These are phyloP conservation scores for Scaptodrosophila lebanonensis DNA, from an alignment of 1,140 invertebrate species.

Conservation along the genomic window DNA sequence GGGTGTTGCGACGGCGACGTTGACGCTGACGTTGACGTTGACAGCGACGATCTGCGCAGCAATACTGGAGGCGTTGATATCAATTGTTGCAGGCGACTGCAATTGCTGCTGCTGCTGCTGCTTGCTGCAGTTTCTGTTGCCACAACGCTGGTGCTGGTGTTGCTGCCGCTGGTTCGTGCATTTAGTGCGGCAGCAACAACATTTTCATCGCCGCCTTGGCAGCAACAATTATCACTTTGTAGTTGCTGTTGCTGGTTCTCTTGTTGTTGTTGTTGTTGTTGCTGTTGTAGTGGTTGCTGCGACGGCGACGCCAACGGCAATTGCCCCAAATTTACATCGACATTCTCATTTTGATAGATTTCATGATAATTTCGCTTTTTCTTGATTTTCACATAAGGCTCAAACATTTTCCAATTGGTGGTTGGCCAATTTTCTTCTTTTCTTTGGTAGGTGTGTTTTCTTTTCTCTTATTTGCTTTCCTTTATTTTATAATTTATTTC, in stretches of 20 bases:
- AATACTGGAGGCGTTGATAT: conserved; percentile 76
- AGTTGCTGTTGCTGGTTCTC: conserved; percentile 25
- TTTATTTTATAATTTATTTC: conserved; percentile 9
- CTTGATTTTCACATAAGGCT: conserved; percentile 76
- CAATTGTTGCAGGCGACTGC: conserved; percentile 75
- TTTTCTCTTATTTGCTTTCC: conserved; percentile 7
- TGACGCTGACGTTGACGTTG: conserved; percentile 33
- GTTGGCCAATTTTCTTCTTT: conserved; percentile 16
- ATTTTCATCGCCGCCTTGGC: conserved; percentile 50
- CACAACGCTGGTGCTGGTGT: conserved; percentile 8
- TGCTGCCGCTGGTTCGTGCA: conserved; percentile 17
- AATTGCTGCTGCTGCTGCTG: conserved; percentile 56
- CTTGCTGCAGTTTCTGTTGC: conserved; percentile 28
- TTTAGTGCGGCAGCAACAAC: conserved; percentile 22
- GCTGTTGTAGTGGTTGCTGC: conserved; percentile 28
- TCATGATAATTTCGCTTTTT: conserved; percentile 73
- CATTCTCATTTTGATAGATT: conserved; percentile 66
- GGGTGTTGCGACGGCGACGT: conserved; percentile 34
- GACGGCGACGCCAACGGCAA: conserved; percentile 36
- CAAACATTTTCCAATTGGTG: conserved; percentile 64
- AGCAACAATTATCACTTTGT: conserved; percentile 68
- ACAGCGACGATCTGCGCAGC: conserved; percentile 62
- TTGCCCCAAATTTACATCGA: conserved; percentile 57
- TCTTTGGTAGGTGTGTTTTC: conserved; percentile 8
- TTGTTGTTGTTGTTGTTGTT: conserved; percentile 15